A percentile compares a stretch with the other conserved stretches of the same genome.
phyloP scores from a whole-genome alignment of 2,113 vertebrate genomes.

The Carassius auratus region DNA sequence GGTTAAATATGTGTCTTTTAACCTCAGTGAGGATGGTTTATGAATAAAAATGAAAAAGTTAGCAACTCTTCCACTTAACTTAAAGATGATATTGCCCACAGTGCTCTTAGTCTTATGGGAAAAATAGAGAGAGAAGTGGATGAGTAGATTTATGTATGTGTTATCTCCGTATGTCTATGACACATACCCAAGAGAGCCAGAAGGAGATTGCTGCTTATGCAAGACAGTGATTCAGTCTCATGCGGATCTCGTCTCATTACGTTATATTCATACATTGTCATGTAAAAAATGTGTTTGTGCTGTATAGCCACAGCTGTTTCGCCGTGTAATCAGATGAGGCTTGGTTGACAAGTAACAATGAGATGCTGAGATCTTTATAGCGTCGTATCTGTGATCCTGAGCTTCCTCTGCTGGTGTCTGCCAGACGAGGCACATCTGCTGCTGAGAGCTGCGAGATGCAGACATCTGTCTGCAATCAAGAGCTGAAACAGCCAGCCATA shows the following conservation, averaged over 20 bases:
- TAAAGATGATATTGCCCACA: neutral
- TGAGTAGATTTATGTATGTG: slow-evolving; percentile 3
- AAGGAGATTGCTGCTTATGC: slow-evolving; percentile 40
- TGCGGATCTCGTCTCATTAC: neutral
- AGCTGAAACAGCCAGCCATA: neutral
- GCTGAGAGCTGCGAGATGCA: neutral
- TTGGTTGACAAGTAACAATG: neutral
- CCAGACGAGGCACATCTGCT: slow-evolving; percentile 29
- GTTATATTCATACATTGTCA: slow-evolving; percentile 13
- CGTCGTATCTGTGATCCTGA: neutral
- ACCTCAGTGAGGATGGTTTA: neutral
- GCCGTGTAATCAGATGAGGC: neutral
- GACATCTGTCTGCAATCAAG: slow-evolving; percentile 26
- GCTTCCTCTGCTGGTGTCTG: slow-evolving; percentile 18
- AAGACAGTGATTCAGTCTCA: slow-evolving; percentile 46
- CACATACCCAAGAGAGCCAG: slow-evolving; percentile 35
- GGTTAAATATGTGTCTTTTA: neutral
- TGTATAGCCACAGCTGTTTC: neutral
- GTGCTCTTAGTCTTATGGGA: neutral
- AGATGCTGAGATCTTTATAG: slow-evolving; percentile 29
- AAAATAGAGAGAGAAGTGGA: neutral
- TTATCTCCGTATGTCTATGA: slow-evolving; percentile 25
- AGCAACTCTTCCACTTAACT: neutral
- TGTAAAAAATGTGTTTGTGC: neutral
- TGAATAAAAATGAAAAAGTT: neutral